phyloP scores from a whole-genome alignment of 64 coral and sea anemone genomes.

The Porites lutea region DNA sequence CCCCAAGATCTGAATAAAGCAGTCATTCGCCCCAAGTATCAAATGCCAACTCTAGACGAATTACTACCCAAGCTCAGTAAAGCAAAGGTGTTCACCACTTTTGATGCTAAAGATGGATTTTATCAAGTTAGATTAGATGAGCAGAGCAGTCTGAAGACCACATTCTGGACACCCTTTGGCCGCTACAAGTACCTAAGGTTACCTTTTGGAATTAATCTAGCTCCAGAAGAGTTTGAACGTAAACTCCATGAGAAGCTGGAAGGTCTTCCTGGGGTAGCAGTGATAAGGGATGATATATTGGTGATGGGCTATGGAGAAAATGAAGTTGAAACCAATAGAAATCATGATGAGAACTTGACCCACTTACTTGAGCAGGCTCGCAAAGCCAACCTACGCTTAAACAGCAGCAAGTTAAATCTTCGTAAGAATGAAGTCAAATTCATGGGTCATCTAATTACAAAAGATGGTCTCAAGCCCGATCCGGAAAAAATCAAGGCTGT shows the following conservation, averaged over 20 bases:
- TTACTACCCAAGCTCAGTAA: conserved; percentile 29
- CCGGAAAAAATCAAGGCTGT: conserved; percentile 34
- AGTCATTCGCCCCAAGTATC: background rate
- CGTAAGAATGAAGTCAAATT: conserved; percentile 17
- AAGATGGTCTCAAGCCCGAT: conserved; percentile 24
- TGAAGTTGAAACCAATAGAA: too few relatives aligned
- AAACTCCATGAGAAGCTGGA: conserved; percentile 6
- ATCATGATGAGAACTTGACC: conserved; percentile 16
- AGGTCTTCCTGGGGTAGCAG: too few relatives aligned
- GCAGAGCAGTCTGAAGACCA: conserved; percentile 3
- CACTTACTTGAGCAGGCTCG: conserved; percentile 4
- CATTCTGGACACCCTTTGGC: conserved; percentile 28
- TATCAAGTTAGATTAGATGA: conserved; percentile 38
- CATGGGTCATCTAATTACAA: conserved; percentile 38
- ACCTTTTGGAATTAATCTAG: conserved; percentile 37
- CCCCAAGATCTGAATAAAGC: conserved; percentile 15
- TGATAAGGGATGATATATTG: too few relatives aligned
- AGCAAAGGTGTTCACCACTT: background rate
- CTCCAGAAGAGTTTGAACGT: conserved; percentile 25
- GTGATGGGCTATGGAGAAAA: too few relatives aligned
- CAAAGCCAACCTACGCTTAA: conserved; percentile 10
- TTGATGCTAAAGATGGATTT: conserved; percentile 33
- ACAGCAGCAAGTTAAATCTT: conserved; percentile 39
- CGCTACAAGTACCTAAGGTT: conserved; percentile 12
- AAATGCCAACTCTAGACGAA: conserved; percentile 21